Evolutionary conservation across 2,113 vertebrate genomes (phyloP).

Genomic region (Protobothrops mucrosquamatus): DNA sequence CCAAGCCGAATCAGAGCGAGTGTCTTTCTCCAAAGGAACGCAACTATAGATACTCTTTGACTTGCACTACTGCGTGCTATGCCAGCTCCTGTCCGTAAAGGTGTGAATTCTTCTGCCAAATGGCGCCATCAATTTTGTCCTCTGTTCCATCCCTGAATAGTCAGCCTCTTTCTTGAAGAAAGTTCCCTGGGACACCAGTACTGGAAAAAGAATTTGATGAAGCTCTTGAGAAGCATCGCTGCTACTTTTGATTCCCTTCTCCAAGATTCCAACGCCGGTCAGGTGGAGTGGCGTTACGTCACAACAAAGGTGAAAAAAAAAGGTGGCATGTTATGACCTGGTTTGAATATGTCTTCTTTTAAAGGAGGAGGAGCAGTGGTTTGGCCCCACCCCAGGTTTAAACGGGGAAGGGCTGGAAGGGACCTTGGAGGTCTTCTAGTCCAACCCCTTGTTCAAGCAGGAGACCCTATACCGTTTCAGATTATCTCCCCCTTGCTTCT

Average conservation of each 20-base stretch:
- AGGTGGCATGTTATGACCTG: no score
- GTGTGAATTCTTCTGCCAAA: neutral
- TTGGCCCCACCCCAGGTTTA: no score
- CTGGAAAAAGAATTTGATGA: constrained; percentile 60
- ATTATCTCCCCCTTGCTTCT: constrained; percentile 5
- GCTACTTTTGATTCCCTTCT: neutral
- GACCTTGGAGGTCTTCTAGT: neutral
- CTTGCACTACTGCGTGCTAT: no score
- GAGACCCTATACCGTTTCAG: no score
- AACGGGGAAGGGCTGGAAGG: neutral
- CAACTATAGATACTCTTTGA: neutral
- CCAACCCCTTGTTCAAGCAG: neutral
- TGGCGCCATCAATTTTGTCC: no score
- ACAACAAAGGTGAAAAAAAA: no score
- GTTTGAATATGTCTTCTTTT: no score
- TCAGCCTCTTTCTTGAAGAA: constrained; percentile 82
- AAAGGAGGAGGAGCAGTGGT: no score
- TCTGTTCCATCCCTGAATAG: constrained; percentile 44
- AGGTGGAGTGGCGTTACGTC: no score
- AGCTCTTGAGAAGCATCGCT: constrained; percentile 66
- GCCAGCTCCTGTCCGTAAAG: fast-evolving
- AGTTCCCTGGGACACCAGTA: constrained; percentile 71
- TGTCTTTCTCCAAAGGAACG: neutral
- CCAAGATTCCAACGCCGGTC: no score
- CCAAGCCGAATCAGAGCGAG: neutral